Evolutionary conservation across 2,888 invertebrate genomes (phyloP).

Genomic region (Lepidocyrtoides sp.): DNA sequence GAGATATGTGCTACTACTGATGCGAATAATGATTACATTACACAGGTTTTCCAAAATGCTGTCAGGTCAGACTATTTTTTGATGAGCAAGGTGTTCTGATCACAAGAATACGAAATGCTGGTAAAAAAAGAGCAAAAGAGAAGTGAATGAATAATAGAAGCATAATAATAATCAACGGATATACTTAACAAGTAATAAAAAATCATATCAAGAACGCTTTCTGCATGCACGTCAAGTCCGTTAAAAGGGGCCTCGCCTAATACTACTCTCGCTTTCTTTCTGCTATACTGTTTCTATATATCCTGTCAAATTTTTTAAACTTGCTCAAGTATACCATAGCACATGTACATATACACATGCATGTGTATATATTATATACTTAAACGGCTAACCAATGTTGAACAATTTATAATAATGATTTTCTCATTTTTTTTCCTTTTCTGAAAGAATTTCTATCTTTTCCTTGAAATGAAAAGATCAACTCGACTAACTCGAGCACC

Average conservation of each 20-base stretch:
- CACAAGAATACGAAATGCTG: constrained; percentile 24
- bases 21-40: background rate
- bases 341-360: background rate
- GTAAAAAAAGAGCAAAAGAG: constrained; percentile 2
- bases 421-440: constrained; percentile 50
- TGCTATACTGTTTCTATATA: background rate
- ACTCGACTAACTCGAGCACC: background rate
- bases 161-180: constrained; percentile 35
- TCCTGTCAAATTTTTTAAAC: no score
- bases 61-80: constrained; percentile 49
- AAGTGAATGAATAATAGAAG: background rate
- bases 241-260: constrained; percentile 13
- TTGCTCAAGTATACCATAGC: no score
- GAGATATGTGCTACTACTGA: background rate
- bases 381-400: background rate
- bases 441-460: constrained; percentile 49
- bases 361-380: background rate
- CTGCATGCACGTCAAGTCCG: background rate
- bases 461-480: constrained; percentile 29
- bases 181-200: background rate
- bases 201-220: background rate
- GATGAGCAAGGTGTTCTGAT: constrained; percentile 50
- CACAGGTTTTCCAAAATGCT: constrained; percentile 69
- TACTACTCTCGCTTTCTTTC: constrained; percentile 23
- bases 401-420: constrained; percentile 30